These are phyloP conservation scores for Xestia xanthographa DNA, from an alignment of 2,888 invertebrate species.

Conservation along the genomic window DNA sequence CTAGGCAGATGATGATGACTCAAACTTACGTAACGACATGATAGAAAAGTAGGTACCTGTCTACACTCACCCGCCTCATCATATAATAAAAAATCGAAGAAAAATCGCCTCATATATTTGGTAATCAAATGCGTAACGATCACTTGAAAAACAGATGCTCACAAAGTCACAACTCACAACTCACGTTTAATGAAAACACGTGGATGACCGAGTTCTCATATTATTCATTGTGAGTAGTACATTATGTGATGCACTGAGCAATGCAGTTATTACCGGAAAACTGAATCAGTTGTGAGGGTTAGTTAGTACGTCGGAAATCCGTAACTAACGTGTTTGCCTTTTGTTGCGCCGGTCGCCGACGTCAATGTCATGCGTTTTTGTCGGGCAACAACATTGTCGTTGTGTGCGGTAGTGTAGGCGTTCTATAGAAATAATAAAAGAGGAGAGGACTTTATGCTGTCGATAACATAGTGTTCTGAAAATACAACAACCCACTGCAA, in stretches of 20 bases:
- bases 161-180: background rate
- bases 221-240: slow-evolving; percentile 2
- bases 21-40: background rate
- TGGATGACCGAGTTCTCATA: background rate
- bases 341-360: slow-evolving; percentile 19
- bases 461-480: background rate
- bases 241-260: background rate
- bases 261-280: slow-evolving; percentile 14
- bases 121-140: background rate
- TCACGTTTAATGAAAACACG: slow-evolving; percentile 33
- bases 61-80: background rate
- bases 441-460: background rate
- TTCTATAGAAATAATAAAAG: background rate
- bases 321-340: slow-evolving; percentile 5
- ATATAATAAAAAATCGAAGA: background rate
- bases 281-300: slow-evolving; percentile 29
- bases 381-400: too few relatives aligned
- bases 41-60: background rate
- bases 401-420: background rate
- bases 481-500: background rate
- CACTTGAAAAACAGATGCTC: background rate
- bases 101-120: background rate
- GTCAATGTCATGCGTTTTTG: background rate
- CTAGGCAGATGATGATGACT: too few relatives aligned
- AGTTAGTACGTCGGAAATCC: slow-evolving; percentile 38